Percentiles rank a stretch among this genome's conserved stretches.
Evolutionary conservation across 2,797 vertebrate species (phyloP).

Genomic region (Poeciliopsis turneri): DNA sequence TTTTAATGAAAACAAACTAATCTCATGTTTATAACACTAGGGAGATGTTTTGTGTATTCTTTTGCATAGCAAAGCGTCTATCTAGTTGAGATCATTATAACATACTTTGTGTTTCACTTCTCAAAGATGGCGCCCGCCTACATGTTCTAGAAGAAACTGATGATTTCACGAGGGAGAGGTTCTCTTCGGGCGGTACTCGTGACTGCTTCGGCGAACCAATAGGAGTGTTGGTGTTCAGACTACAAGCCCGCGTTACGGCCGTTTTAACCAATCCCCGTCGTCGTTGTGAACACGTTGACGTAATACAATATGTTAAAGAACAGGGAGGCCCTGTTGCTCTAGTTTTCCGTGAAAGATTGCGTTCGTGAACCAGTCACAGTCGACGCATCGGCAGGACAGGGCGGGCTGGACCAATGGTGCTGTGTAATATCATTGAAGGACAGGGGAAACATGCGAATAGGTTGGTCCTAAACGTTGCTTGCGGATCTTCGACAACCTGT

Average conservation of each 20-base stretch:
- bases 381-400: background rate
- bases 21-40: background rate
- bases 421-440: constrained; percentile 41
- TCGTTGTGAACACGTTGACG: constrained; percentile 66
- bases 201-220: constrained; percentile 73
- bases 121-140: constrained; percentile 75
- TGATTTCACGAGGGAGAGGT: constrained; percentile 54
- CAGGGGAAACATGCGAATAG: constrained; percentile 53
- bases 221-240: constrained; percentile 37
- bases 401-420: constrained; percentile 37
- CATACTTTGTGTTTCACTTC: background rate
- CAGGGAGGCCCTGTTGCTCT: constrained; percentile 11
- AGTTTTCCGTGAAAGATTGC: constrained; percentile 34
- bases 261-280: constrained; percentile 64
- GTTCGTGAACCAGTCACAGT: constrained; percentile 25
- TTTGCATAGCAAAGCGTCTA: accelerated
- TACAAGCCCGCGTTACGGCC: constrained; percentile 70
- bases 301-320: constrained; percentile 66
- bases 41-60: accelerated
- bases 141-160: constrained; percentile 40
- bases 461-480: constrained; percentile 14
- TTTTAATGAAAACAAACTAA: background rate
- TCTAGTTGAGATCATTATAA: accelerated
- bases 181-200: constrained; percentile 51
- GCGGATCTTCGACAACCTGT: background rate